Base-by-base conservation (phyloP, 2,113 vertebrate species). In the Uria aalge region DNA sequence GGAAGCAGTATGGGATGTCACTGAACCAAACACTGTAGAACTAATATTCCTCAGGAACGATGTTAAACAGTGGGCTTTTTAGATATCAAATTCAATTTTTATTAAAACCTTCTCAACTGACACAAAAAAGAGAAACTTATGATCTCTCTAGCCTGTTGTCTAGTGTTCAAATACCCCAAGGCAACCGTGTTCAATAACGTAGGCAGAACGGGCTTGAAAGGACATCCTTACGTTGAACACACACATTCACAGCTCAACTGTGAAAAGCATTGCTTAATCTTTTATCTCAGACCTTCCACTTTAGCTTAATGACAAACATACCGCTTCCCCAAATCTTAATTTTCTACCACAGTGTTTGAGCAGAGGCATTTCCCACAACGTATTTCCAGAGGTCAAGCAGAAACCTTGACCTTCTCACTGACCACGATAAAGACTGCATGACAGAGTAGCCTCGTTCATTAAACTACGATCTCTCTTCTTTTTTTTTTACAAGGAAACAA, bases 311-410 rank as follows among this genome's bases (percentile, higher is more conserved):
- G 26, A 56, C 15, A 63, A 52, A 41, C 10, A 50, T 1, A 21
- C 53, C 24, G 22, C 8, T 41, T 68, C 64, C 52, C 57, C 2
- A 2, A 8, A 9, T 11, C 40, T 50, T 57, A 1, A 2, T 59
- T 85, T 88, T 85, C 47, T 10, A 32, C 63, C 48, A 45, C 27
- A 59, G 16, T 21, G 36, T 47, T 53, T 59, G 50, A 91, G 38
- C n/a, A 59, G 36, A 50, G 30, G 12, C 1, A 0, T 59, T 88
- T 85, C 40, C 62, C 40, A 88, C 41, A 32, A 30, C 0, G 0
- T 36, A 20, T 22, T 89, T 80, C 45, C 56, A 59, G 91, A 92
- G 59, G 24, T 88, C n/a, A 86, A 32, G 38, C 38, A 95, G 50
- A 86, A 91, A 50, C 47, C 32, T 48, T 48, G 21, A 48, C 47